Evolutionary conservation across 2,888 invertebrate genomes (phyloP).

Genomic region (Tetragonisca angustula): DNA sequence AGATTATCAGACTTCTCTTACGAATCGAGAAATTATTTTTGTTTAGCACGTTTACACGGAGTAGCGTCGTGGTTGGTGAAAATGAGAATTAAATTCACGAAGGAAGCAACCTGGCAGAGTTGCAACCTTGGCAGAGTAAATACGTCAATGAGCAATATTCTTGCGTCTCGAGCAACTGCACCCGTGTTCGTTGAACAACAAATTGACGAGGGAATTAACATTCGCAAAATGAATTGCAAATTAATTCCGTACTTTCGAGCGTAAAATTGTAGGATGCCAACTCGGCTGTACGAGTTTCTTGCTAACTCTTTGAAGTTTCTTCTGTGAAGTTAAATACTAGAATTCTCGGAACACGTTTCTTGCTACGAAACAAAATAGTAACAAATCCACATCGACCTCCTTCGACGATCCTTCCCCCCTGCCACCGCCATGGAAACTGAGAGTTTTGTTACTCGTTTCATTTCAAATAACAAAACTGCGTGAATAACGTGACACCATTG

Average conservation of each 20-base stretch:
- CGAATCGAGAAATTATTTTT: too few species aligned
- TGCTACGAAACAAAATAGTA: neutral
- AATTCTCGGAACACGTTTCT: too few species aligned
- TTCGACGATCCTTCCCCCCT: neutral
- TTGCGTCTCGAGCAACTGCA: constrained; percentile 8
- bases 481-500: neutral
- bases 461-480: neutral
- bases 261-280: neutral
- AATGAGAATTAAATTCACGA: neutral
- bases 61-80: neutral
- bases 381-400: neutral
- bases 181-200: constrained; percentile 2
- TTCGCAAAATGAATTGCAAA: neutral
- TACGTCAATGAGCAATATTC: neutral
- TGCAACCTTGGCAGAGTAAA: neutral
- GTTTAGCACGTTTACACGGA: too few species aligned
- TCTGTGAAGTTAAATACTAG: neutral
- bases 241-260: neutral
- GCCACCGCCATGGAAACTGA: neutral
- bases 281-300: neutral
- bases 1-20: too few species aligned
- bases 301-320: neutral
- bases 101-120: too few species aligned
- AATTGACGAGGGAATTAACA: neutral
- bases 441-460: neutral